A percentile compares a stretch with the other conserved stretches of the same genome.
phyloP scores from a whole-genome alignment of 2,797 vertebrate genomes.

The Propithecus perrieri region DNA sequence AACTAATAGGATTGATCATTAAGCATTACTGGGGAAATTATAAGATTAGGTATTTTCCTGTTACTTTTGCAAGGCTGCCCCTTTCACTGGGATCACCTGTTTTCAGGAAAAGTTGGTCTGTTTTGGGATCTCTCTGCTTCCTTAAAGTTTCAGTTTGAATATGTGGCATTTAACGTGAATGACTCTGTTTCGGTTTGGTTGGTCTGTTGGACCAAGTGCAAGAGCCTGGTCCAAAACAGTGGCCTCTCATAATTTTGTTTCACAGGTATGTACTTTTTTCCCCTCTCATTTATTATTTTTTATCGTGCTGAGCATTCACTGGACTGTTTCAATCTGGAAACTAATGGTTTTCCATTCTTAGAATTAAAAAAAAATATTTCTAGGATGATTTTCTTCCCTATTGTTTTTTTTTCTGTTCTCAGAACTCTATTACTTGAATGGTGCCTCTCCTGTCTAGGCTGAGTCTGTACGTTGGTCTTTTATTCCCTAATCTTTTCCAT shows the following conservation, averaged over 20 bases:
- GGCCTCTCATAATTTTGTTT: not conserved
- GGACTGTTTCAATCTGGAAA: not conserved
- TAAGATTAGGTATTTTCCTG: too few relatives aligned
- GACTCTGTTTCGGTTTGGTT: not conserved
- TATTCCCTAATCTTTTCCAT: not conserved
- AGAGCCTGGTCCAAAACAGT: not conserved
- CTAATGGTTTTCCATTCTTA: not conserved
- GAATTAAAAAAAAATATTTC: not conserved
- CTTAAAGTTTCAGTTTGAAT: not conserved
- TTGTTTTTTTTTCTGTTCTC: not conserved
- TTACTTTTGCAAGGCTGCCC: too few relatives aligned
- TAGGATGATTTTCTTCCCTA: not conserved
- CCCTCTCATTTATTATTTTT: not conserved
- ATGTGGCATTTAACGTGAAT: not conserved
- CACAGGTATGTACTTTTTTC: not conserved
- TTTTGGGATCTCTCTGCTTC: not conserved
- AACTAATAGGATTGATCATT: too few relatives aligned
- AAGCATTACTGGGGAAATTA: too few relatives aligned
- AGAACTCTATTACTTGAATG: not conserved
- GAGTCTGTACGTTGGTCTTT: not conserved
- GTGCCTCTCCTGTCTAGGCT: not conserved
- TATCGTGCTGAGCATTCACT: not conserved
- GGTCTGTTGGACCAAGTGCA: not conserved
- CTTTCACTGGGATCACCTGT: not conserved
- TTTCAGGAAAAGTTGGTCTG: not conserved